phyloP scores from a whole-genome alignment of 1,140 invertebrate genomes.

The fruit fly (Drosophila melanogaster) region DNA sequence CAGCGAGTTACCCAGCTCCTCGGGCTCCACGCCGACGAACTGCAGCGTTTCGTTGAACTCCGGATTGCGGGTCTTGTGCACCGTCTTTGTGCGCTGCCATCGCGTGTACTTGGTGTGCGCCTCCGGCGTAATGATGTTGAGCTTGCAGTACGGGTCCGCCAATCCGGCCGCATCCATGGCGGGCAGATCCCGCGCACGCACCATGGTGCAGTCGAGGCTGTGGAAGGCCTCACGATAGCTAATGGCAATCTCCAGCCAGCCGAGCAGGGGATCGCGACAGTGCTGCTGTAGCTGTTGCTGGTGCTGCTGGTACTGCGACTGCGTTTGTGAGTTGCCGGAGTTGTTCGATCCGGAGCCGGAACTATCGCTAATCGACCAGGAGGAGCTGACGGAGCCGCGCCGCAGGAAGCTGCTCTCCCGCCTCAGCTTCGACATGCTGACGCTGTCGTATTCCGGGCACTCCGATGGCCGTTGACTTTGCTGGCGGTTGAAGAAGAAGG shows the following conservation, averaged over 20 bases:
- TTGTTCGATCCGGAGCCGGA: slow-evolving; percentile 76
- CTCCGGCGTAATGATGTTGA: slow-evolving; percentile 89
- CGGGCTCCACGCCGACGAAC: slow-evolving; percentile 91
- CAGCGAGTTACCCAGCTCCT: slow-evolving; percentile 89
- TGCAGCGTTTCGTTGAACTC: slow-evolving; percentile 97
- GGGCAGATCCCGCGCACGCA: slow-evolving; percentile 90
- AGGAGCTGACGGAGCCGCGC: slow-evolving; percentile 78
- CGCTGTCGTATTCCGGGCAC: slow-evolving; percentile 69
- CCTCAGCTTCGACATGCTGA: slow-evolving; percentile 70
- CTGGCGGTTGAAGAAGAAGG: slow-evolving; percentile 79
- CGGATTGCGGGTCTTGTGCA: slow-evolving; percentile 96
- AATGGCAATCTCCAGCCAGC: slow-evolving; percentile 90
- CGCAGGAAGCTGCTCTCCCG: slow-evolving; percentile 75
- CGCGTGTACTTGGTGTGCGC: slow-evolving; percentile 77
- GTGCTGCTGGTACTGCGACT: slow-evolving; percentile 29
- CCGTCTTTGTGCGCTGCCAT: slow-evolving; percentile 90
- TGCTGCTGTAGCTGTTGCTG: slow-evolving; percentile 49
- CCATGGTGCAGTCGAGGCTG: slow-evolving; percentile 91
- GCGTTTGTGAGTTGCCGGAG: slow-evolving; percentile 55
- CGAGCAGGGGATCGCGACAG: slow-evolving; percentile 85
- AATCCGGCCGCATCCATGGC: slow-evolving; percentile 95
- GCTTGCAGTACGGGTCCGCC: slow-evolving; percentile 96
- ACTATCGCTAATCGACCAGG: slow-evolving; percentile 82
- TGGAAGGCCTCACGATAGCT: slow-evolving; percentile 91
- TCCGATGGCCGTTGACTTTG: slow-evolving; percentile 46